Evolutionary conservation across 2,797 vertebrate genomes (phyloP), one percentile per base, ranked within the genome.

Genomic region (Platalea minor): DNA sequence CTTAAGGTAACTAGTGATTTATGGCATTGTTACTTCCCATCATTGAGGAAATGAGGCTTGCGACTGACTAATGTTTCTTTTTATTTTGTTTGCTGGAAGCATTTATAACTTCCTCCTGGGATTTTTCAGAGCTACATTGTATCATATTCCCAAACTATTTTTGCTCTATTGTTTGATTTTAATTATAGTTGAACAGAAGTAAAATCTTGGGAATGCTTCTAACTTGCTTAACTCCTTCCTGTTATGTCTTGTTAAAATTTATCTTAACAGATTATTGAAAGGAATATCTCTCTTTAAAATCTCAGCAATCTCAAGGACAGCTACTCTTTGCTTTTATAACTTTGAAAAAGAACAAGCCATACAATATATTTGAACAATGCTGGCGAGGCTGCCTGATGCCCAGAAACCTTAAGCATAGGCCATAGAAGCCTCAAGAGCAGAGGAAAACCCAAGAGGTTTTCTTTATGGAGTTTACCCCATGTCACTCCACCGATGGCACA

Each of bases 51-150:
- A 98, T 98, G 97, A 98, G 94, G 94, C 97, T 98, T 98, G 95
- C 65, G 35, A 97, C 96, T 97, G 96, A 97, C 96, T 98, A 97
- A 98, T 97, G 97, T 97, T 98, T 97, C 95, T 96, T 97, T 97
- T 96, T 96, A 97, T 96, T 98, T 97, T 97, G 95, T 97, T 97
- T 98, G 97, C 96, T 96, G 84, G 95, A 97, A 97, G 89, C 93
- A 97, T 98, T 98, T 98, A 91, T 96, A 98, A 97, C 95, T 97
- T 97, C 86, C 96, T 96, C 78, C 63, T 86, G 96, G 97, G 96
- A 95, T 85, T 96, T 94, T 97, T 94, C 85, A 76, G 74, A 90
- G 61, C 72, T 95, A 63, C 80, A 19, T 37, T 95, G 60, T 86
- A 53, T 69, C 90, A 56, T 91, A 94, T 46, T 91, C 63, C 50